Evolutionary conservation across 1,140 invertebrate genomes (phyloP), one percentile per base, ranked within the genome.

Genomic region (Dreissena polymorpha): DNA sequence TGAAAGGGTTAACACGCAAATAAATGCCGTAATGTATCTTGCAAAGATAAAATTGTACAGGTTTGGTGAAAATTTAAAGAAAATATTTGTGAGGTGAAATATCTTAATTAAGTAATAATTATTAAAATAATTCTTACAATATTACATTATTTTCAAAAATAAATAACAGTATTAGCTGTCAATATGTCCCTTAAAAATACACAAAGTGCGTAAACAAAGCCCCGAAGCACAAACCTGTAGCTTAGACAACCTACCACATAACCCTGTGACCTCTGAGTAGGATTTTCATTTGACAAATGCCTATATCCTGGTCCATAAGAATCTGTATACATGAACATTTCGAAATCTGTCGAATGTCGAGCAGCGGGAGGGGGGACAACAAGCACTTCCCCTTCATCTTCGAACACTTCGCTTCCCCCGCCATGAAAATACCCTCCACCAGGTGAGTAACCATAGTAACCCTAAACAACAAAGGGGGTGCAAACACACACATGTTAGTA

Each of bases 211-310:
- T 39, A 39, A 39, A 39, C 39, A 39, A 39, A 39, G 39, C 39
- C 39, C 39, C 39, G 3, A 39, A 2, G 8, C 39, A 39, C 39
- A 39, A 39, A 39, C 39, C 39, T 39, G 39, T 39, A 5, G 39
- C 39, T 39, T 5, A 39, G 39, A 39, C 39, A 14, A 85, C 84
- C 49, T 77, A 87, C 86, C 84, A 87, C 86, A 65, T 87, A 87
- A 53, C 86, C 86, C 39, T 76, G 27, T 57, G 51, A 60, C 65
- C 64, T 23, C 63, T 69, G 72, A 51, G 23, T 25, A 64, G 70
- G 50, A 21, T 63, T 68, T 18, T 64, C 50, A 67, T 23, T n/a
- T 13, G 57, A 21, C 16, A 67, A 14, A 8, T 53, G 69, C 50
- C 78, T 57, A 63, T 81, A 81, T 7, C 78, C 78, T 16, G 60